phyloP scores from a whole-genome alignment of 2,113 vertebrate species.

The Oncorhynchus clarkii region DNA sequence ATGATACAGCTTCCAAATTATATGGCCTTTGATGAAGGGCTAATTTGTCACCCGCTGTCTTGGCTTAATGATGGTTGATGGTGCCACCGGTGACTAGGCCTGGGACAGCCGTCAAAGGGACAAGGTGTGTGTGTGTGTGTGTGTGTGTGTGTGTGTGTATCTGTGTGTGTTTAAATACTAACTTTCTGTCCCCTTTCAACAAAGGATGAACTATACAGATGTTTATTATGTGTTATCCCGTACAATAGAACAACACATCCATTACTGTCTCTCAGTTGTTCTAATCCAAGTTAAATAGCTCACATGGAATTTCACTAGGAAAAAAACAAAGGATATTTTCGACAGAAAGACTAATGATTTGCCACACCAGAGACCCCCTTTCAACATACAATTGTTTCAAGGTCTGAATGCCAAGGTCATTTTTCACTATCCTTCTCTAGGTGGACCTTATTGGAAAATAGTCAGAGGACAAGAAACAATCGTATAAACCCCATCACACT shows the following conservation, averaged over 20 bases:
- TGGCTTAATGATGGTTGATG: conserved; percentile 66
- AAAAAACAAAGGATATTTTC: conserved; percentile 40
- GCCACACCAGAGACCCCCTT: conserved; percentile 48
- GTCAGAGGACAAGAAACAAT: conserved; percentile 61
- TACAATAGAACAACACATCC: conserved; percentile 35
- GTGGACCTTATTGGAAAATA: conserved; percentile 61
- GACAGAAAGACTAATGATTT: conserved; percentile 39
- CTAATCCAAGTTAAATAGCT: conserved; percentile 22
- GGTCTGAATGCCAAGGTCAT: conserved; percentile 58
- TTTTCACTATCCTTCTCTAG: conserved; percentile 34
- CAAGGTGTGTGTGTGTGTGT: no score
- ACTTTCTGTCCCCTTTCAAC: not conserved
- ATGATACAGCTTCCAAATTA: conserved; percentile 60
- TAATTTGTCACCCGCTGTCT: conserved; percentile 72
- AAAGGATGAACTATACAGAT: not conserved
- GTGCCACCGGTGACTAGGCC: conserved; percentile 40
- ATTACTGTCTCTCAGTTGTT: conserved; percentile 32
- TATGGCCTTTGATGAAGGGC: conserved; percentile 68
- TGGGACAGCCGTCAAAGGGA: conserved; percentile 34
- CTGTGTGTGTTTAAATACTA: not conserved
- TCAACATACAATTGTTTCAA: conserved; percentile 58
- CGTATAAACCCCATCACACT: conserved; percentile 55
- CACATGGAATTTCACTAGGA: conserved; percentile 24
- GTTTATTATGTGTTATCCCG: not conserved
- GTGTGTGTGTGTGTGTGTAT: not conserved